Conservation (phyloP, 2,888 invertebrate species). For the Eretmocerus hayati region DNA sequence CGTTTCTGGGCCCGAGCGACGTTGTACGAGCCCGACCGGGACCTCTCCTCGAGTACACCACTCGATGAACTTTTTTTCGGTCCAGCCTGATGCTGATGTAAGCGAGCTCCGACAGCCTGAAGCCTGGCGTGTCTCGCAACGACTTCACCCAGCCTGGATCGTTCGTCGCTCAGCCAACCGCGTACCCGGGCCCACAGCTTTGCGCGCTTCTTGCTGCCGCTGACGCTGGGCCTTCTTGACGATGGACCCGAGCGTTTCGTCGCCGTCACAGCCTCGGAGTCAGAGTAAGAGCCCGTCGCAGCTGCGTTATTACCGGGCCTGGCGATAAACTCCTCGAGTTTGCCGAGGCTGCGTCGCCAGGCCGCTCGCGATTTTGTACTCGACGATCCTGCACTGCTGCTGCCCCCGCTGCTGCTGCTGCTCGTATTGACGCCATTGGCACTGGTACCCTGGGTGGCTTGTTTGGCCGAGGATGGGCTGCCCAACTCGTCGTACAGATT, state of each 20-base stretch:
- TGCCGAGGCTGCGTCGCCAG: conserved; percentile 20
- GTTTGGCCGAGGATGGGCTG: no score
- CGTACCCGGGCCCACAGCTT: conserved; percentile 35
- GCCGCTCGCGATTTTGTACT: no score
- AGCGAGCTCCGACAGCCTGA: conserved; percentile 35
- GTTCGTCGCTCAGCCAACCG: conserved; percentile 39
- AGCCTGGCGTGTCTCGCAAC: conserved; percentile 37
- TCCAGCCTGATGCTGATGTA: no score
- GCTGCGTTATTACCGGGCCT: no score
- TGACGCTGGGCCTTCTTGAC: conserved; percentile 33
- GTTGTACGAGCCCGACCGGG: conserved; percentile 35
- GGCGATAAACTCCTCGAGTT: conserved; percentile 20
- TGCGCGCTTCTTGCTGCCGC: neutral
- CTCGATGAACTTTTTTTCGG: no score
- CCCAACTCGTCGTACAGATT: conserved; percentile 14
- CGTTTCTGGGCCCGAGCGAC: conserved; percentile 31
- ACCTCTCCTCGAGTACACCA: conserved; percentile 18
- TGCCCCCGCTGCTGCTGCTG: no score
- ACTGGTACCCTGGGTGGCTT: neutral
- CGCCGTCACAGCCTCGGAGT: conserved; percentile 30
- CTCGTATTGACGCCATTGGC: no score
- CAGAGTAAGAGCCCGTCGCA: conserved; percentile 33
- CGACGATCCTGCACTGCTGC: no score
- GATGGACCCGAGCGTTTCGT: conserved; percentile 29
- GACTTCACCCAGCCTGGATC: conserved; percentile 35